A percentile compares a stretch with the other conserved stretches of the same genome.
Evolutionary conservation across 2,797 vertebrate species (phyloP).

Genomic region (Discoglossus pictus): DNA sequence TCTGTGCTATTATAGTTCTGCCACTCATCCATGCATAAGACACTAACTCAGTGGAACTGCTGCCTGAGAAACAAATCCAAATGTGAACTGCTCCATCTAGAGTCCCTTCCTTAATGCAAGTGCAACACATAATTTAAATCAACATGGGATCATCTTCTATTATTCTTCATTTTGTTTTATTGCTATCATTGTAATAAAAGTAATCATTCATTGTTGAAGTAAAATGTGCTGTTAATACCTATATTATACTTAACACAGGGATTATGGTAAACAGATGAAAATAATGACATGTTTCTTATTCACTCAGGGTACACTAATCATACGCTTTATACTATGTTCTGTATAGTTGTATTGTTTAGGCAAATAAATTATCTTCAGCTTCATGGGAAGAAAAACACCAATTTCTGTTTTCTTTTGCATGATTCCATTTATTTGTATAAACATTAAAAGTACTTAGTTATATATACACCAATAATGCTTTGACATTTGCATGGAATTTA

Average conservation of each 20-base stretch:
- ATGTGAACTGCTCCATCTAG: constrained; percentile 73
- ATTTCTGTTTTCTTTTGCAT: too few species aligned
- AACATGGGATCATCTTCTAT: constrained; percentile 16
- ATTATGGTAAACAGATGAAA: constrained; percentile 31
- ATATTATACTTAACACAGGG: constrained; percentile 20
- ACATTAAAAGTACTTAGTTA: too few species aligned
- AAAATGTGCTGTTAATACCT: constrained; percentile 18
- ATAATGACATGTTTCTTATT: constrained; percentile 24
- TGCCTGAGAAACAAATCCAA: constrained; percentile 56
- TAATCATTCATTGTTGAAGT: constrained; percentile 25
- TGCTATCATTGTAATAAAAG: constrained; percentile 22
- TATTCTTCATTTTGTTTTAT: constrained; percentile 8
- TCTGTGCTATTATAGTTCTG: constrained; percentile 46
- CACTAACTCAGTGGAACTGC: constrained; percentile 50
- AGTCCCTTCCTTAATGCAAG: constrained; percentile 60
- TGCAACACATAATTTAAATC: constrained; percentile 55
- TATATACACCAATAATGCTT: too few species aligned
- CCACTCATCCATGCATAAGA: constrained; percentile 44
- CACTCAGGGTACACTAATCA: constrained; percentile 32
- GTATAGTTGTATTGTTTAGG: constrained; percentile 16
- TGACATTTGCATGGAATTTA: too few species aligned
- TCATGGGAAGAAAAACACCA: too few species aligned
- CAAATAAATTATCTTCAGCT: too few species aligned
- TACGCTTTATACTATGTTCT: constrained; percentile 13
- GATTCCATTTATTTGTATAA: too few species aligned